Evolutionary conservation across 1,140 invertebrate species (phyloP), one percentile per base, ranked within the genome.

Genomic region (Drosophila lini): DNA sequence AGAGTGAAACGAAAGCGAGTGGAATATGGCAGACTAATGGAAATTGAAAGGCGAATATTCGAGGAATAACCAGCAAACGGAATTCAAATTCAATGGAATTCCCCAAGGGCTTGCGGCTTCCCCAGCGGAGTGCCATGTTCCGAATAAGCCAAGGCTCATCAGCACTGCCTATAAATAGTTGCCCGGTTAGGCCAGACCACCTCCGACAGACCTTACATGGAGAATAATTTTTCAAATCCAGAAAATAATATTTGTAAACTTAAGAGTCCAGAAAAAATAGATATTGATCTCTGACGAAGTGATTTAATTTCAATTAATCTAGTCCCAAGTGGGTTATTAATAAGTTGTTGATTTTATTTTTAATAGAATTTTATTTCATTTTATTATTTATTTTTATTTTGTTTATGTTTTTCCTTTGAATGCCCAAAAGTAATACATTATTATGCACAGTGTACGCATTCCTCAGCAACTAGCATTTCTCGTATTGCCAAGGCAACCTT

Each of bases 11-110:
- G 47, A 74, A 74, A 74, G 48, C 48, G 58, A 48, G 48, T 77
- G 62, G 55, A 76, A 68, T 76, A 76, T 68, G 62, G 69, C 65
- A 58, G 65, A 71, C 56, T 67, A 76, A 76, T 76, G 74, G 61
- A 64, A 75, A 64, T 75, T 75, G 60, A 58, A 65, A 75, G 52
- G 41, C 52, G 52, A 75, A 75, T 62, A 50, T 70, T 71, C 32
- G 5, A 36, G 34, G 25, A 47, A 48, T 34, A 47, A n/a, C 19
- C 22, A n/a, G 28, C 28, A 70, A 70, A 57, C 64, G 22, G 48
- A 70, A 70, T 56, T 70, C 50, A 65, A 52, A 71, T 71, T 58
- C 68, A 70, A 71, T 71, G 65, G 65, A 48, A 71, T 71, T 58
- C 67, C 52, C 31, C 10, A 15, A 57, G 22, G 53, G 52, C 25